phyloP scores from a whole-genome alignment of 2,113 vertebrate species.

The Elgaria multicarinata region DNA sequence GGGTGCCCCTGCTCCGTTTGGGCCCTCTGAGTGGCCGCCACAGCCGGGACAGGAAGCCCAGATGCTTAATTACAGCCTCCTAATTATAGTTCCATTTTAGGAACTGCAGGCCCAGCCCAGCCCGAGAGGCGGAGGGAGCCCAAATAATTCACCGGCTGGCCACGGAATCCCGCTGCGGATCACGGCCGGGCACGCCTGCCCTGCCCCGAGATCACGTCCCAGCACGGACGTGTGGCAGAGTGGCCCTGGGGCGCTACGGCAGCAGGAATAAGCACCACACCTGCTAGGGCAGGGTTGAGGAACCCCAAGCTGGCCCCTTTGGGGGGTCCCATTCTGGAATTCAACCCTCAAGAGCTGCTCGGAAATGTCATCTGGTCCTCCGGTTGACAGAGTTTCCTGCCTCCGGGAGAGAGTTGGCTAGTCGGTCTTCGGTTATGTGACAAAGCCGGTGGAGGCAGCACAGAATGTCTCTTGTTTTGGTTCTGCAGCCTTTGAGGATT shows the following conservation, averaged over 20 bases:
- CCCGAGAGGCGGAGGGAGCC: neutral
- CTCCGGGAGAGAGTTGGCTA: too few relatives aligned
- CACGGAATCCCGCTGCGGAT: neutral
- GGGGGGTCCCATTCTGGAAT: too few relatives aligned
- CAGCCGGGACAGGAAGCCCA: conserved; percentile 30
- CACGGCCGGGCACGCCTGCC: neutral
- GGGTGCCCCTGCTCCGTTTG: conserved; percentile 39
- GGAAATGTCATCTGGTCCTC: too few relatives aligned
- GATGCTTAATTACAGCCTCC: neutral
- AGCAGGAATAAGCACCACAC: neutral
- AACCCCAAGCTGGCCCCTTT: too few relatives aligned
- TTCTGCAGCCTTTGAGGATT: too few relatives aligned
- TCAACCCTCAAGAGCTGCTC: too few relatives aligned
- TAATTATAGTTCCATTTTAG: neutral
- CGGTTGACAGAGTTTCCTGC: too few relatives aligned
- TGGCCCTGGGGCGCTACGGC: neutral
- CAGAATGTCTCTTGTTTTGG: too few relatives aligned
- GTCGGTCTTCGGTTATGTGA: too few relatives aligned
- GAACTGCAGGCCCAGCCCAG: neutral
- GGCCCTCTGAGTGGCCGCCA: conserved; percentile 26
- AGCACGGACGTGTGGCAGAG: neutral
- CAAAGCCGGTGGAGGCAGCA: too few relatives aligned
- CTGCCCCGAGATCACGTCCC: neutral
- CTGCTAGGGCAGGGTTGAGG: neutral
- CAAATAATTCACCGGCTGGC: neutral